Conservation (phyloP, 1,140 invertebrate genomes). For the Sminthurinus signatus region DNA sequence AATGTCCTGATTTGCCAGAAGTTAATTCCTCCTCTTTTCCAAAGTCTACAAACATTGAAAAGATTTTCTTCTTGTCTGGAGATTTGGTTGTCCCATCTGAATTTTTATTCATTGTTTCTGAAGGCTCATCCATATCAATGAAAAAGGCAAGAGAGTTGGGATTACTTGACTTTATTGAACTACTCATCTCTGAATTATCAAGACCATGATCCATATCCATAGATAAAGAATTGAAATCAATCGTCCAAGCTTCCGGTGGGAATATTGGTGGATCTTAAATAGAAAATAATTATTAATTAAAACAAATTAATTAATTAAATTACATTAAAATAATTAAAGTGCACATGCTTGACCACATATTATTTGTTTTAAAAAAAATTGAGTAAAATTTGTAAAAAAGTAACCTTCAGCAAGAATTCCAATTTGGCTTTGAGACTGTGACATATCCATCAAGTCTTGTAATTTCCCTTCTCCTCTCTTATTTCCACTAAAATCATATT, state of each 20-base stretch:
- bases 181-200: slow-evolving; percentile 15
- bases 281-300: too few species aligned
- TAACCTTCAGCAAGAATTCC: slow-evolving; percentile 34
- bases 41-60: slow-evolving; percentile 39
- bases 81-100: slow-evolving; percentile 11
- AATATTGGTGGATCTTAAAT: too few species aligned
- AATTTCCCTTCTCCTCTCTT: slow-evolving; percentile 6
- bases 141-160: slow-evolving; percentile 36
- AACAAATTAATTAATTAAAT: too few species aligned
- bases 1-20: background rate
- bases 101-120: background rate
- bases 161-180: slow-evolving; percentile 25
- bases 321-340: too few species aligned
- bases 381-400: too few species aligned
- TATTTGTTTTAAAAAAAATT: too few species aligned
- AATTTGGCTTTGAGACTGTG: slow-evolving; percentile 9
- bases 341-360: too few species aligned
- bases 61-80: slow-evolving; percentile 30
- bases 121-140: slow-evolving; percentile 29
- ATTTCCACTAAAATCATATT: background rate
- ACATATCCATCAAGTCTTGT: background rate
- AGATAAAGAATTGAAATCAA: slow-evolving; percentile 35
- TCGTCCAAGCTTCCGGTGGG: slow-evolving; percentile 38
- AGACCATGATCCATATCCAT: slow-evolving; percentile 18
- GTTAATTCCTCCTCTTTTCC: background rate